phyloP scores from a whole-genome alignment of 2,113 vertebrate genomes.

The Trematomus loennbergii region DNA sequence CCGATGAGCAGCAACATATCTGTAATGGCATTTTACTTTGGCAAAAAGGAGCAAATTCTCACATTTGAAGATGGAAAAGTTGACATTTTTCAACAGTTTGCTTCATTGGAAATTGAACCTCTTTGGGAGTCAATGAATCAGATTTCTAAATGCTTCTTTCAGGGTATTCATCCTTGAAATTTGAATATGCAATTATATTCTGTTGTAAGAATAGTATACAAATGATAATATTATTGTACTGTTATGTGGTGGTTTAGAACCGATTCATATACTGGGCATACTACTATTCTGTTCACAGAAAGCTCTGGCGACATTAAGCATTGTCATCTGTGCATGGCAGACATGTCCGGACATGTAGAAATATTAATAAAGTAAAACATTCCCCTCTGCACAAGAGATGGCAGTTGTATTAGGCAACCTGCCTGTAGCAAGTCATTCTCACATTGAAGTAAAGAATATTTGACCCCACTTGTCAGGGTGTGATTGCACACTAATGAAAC shows the following conservation, averaged over 20 bases:
- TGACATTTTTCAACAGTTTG: background rate
- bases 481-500: conserved; percentile 52
- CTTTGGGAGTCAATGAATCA: no score
- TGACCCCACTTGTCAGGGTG: conserved; percentile 25
- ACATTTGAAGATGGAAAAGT: no score
- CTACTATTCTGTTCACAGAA: background rate
- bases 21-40: no score
- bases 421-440: conserved; percentile 32
- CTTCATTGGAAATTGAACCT: background rate
- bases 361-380: conserved; percentile 10
- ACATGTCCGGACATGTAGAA: conserved; percentile 20
- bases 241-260: background rate
- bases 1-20: background rate
- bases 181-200: background rate
- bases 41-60: no score
- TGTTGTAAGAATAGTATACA: background rate
- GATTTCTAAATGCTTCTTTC: background rate
- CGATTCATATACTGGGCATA: no score
- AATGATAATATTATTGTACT: background rate
- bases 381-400: background rate
- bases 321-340: background rate
- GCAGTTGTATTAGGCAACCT: conserved; percentile 31
- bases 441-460: conserved; percentile 31
- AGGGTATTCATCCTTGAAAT: background rate
- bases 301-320: background rate